Base-by-base conservation (phyloP, 1,140 invertebrate species). In the Pectinophora gossypiella region DNA sequence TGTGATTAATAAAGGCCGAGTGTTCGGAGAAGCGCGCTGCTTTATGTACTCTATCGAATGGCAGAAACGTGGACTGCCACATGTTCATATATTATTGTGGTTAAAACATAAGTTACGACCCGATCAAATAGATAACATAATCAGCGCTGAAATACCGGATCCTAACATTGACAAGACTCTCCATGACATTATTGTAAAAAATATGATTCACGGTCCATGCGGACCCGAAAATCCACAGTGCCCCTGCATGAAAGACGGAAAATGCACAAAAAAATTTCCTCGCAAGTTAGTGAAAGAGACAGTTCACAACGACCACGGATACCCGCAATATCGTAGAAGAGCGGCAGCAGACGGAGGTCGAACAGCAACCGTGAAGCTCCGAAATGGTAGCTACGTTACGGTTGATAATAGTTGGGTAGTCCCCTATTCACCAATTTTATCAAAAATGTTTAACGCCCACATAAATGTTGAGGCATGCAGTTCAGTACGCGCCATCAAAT, bases 61-160 rank as follows among this genome's bases (percentile, higher is more conserved):
- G 62, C 88, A 90, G 58, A 90, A 90, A 59, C 54, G 88, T 45
- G 75, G 70, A 10, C 58, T 82, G 3, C 71, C 89, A 7, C 89
- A 90, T 74, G 64, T 56, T 2, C 89, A 90, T 61, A 76, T 90
- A 45, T 62, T 89, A 4, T 2, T 90, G 4, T 86, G 69, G 70
- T 60, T 76, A 55, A 59, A 71, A 49, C 32, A 73, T 1, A 76
- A 71, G 50, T 70, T 84, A 7, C 43, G 40, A 10, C 62, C 76
- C 1, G 53, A 74, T 48, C 51, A 70, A 43, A 84, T 88, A 36
- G 85, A 89, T 63, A 45, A 75, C 19, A 49, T 85, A 9, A 82
- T 89, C 48, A 77, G 54, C 44, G 88, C 85, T 21, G 87, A 90
- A 66, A 77, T 90, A 40, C 88, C 89, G 13, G 72, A 89, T 66